Conservation (phyloP, 2,113 vertebrate species). For the Callionymus lyra region DNA sequence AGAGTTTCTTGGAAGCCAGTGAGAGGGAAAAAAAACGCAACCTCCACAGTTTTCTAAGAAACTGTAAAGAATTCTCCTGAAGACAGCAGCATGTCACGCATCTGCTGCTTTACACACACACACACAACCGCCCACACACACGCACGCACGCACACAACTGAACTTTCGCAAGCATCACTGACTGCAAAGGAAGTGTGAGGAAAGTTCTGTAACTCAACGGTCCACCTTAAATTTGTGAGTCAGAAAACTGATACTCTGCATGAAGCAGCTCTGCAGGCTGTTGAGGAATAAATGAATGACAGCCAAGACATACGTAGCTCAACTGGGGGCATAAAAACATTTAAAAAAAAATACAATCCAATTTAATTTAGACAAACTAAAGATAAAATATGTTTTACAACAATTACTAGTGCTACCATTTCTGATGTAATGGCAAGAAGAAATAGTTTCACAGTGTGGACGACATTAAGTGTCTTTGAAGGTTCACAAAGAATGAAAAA, state of each 20-base stretch:
- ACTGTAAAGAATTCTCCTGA: conserved; percentile 10
- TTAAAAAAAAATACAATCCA: no score
- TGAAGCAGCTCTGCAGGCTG: conserved; percentile 6
- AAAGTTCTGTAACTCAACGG: no score
- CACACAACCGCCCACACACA: conserved; percentile 1
- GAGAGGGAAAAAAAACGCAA: conserved; percentile 2
- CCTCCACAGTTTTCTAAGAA: conserved; percentile 27
- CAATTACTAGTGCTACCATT: no score
- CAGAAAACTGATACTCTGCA: conserved; percentile 1
- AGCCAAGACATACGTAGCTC: not conserved
- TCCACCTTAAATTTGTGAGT: no score
- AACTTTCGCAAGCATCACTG: no score
- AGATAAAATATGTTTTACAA: no score
- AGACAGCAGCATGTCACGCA: not conserved
- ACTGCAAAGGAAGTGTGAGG: no score
- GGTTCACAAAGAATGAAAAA: no score
- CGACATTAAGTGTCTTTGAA: not conserved
- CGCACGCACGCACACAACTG: not conserved
- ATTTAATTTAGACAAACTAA: no score
- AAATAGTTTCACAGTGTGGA: no score
- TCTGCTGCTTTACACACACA: conserved; percentile 4
- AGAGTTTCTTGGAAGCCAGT: conserved; percentile 26
- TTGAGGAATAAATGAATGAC: conserved; percentile 21
- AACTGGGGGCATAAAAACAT: conserved; percentile 8
- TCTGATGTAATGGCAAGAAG: not conserved